Percentiles rank a stretch among this genome's conserved stretches.
phyloP scores from a whole-genome alignment of 1,140 invertebrate genomes.

The Centruroides vittatus region DNA sequence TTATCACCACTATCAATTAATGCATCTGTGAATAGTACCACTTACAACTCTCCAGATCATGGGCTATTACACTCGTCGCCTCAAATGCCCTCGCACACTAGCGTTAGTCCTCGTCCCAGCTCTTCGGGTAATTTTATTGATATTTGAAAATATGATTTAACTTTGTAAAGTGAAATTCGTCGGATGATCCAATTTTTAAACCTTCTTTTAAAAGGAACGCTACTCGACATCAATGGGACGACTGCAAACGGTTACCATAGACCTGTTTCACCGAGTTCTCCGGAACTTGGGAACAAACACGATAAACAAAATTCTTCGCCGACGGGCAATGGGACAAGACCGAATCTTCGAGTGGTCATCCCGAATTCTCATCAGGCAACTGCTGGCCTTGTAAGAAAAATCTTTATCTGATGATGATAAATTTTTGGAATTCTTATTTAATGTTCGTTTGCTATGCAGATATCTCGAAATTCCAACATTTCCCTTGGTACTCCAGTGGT shows the following conservation, averaged over 20 bases:
- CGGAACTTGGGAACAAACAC: slow-evolving; percentile 22
- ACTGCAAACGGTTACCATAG: slow-evolving; percentile 65
- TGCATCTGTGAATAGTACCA: slow-evolving; percentile 6
- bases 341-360: slow-evolving; percentile 63
- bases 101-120: slow-evolving; percentile 81
- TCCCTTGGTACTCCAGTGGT: slow-evolving; percentile 11
- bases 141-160: no score
- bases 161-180: no score
- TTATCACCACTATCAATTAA: slow-evolving; percentile 8
- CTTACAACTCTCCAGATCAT: slow-evolving; percentile 37
- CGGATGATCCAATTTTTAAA: background rate
- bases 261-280: slow-evolving; percentile 46
- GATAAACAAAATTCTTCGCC: slow-evolving; percentile 17
- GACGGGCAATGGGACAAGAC: background rate
- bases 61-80: slow-evolving; percentile 73
- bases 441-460: no score
- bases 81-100: slow-evolving; percentile 38
- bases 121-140: slow-evolving; percentile 55
- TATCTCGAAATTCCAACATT: slow-evolving; percentile 5
- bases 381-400: no score
- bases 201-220: slow-evolving; percentile 1
- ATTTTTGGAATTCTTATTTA: no score
- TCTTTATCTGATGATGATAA: no score
- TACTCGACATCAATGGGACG: slow-evolving; percentile 68
- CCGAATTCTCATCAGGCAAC: slow-evolving; percentile 38